Evolutionary conservation across 2,888 invertebrate species (phyloP), one percentile per base, ranked within the genome.

Genomic region (Monochamus alternatus): DNA sequence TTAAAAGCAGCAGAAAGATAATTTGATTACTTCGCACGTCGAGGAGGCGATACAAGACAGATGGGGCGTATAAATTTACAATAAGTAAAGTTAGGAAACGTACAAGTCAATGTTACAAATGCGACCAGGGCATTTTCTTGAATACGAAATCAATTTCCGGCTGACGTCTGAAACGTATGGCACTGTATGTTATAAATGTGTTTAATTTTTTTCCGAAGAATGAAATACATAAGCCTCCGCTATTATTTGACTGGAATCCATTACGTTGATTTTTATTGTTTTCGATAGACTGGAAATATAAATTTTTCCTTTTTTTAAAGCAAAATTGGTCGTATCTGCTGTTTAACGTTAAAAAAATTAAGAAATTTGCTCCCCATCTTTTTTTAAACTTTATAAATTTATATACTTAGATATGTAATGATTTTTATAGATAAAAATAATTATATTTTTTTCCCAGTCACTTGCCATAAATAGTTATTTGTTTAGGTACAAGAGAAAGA

Each of bases 81-180:
- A 59, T 44, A 59, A 68, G 44, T 58, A 58, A 68, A 58, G 68
- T 68, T 55, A 43, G 43, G 38, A 38, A 58, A n/a, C 43, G 59
- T 14, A 58, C 10, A 43, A 58, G 68, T 38, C 68, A 44, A 68
- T 43, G 32, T 68, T 58, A 68, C 68, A 68, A 68, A 68, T 68
- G 68, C 38, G 58, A 58, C 43, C 32, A 9, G 44, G 30, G 68
- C 58, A 58, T 68, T 68, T 59, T 22, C 68, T 55, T 68, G 68
- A 68, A 68, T 68, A 68, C 68, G 12, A 43, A 68, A 68, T 68
- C 58, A 68, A 58, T 68, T 44, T 68, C 58, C 59, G n/a, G 68
- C 30, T 44, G 68, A 38, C 51, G 51, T 59, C 58, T 58, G 68
- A 68, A 44, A 44, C 22, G 68, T 67, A 67, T 67, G 38, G 52